These are phyloP conservation scores for Neogobius melanostomus DNA, from an alignment of 2,113 vertebrate species.

Conservation along the genomic window DNA sequence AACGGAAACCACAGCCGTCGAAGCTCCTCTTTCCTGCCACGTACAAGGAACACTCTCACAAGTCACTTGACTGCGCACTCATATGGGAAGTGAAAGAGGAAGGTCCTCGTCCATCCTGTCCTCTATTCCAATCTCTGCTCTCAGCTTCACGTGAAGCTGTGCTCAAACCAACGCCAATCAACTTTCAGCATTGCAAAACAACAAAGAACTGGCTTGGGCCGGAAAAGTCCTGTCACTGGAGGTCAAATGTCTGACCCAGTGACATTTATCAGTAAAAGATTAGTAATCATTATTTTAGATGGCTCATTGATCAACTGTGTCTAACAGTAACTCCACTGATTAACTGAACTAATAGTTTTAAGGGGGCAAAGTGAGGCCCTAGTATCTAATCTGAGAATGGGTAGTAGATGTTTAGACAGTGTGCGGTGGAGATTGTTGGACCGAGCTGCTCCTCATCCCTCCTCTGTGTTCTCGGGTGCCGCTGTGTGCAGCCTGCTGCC, in stretches of 20 bases:
- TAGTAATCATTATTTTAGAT: slow-evolving; percentile 30
- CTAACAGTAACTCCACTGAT: neutral
- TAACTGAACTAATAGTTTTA: slow-evolving; percentile 6
- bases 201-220: slow-evolving; percentile 59
- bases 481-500: slow-evolving; percentile 55
- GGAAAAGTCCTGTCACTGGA: slow-evolving; percentile 40
- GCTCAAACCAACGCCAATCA: slow-evolving; percentile 46
- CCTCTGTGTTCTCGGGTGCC: slow-evolving; percentile 69
- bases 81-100: slow-evolving; percentile 83
- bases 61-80: slow-evolving; percentile 78
- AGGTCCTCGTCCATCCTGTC: slow-evolving; percentile 72
- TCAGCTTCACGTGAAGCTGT: slow-evolving; percentile 64
- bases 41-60: slow-evolving; percentile 67
- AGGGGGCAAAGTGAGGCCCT: neutral
- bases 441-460: slow-evolving; percentile 45
- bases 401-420: slow-evolving; percentile 37
- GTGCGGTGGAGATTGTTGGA: slow-evolving; percentile 32
- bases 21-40: slow-evolving; percentile 71
- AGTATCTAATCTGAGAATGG: slow-evolving; percentile 48
- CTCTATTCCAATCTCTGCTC: slow-evolving; percentile 60
- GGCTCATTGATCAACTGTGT: slow-evolving; percentile 17
- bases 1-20: slow-evolving; percentile 72
- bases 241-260: slow-evolving; percentile 59
- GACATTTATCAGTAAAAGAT: slow-evolving; percentile 42
- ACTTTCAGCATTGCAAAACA: slow-evolving; percentile 63